Percentiles rank a stretch among this genome's conserved stretches.
phyloP scores from a whole-genome alignment of 2,888 invertebrate genomes.

The Melipona beecheii region DNA sequence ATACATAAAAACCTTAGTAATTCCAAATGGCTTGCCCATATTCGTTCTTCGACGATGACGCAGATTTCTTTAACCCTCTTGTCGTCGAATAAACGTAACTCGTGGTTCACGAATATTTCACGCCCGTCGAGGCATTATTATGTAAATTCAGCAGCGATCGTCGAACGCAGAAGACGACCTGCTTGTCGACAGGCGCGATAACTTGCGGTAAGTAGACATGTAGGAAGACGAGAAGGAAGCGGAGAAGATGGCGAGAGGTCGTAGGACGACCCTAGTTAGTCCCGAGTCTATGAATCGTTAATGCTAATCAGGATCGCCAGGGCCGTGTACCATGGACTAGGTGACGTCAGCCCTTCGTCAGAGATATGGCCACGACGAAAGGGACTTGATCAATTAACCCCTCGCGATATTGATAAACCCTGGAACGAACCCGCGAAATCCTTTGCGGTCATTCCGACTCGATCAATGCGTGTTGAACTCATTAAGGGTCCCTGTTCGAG shows the following conservation, averaged over 20 bases:
- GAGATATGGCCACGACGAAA: slow-evolving; percentile 68
- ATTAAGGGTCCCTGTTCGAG: slow-evolving; percentile 20
- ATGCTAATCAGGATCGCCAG: slow-evolving; percentile 80
- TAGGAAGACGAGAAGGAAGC: slow-evolving; percentile 62
- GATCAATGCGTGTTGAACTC: slow-evolving; percentile 40
- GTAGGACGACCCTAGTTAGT: slow-evolving; percentile 77
- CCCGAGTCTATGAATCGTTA: slow-evolving; percentile 79
- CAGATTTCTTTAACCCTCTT: neutral
- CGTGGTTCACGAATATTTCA: slow-evolving; percentile 15
- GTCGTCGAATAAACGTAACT: neutral
- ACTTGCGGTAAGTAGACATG: slow-evolving; percentile 59
- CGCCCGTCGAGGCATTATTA: slow-evolving; percentile 69
- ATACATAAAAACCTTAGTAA: neutral
- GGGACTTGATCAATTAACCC: slow-evolving; percentile 78
- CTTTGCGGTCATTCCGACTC: slow-evolving; percentile 31
- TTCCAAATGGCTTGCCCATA: neutral
- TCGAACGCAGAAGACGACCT: slow-evolving; percentile 76
- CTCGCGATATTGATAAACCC: slow-evolving; percentile 70
- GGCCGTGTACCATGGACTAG: slow-evolving; percentile 68
- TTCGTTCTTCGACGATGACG: neutral
- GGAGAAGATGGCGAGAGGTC: slow-evolving; percentile 71
- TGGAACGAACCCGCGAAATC: slow-evolving; percentile 54
- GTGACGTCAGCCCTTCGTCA: slow-evolving; percentile 78
- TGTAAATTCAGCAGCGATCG: slow-evolving; percentile 75
- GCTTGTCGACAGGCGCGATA: slow-evolving; percentile 68